Percentiles rank a stretch among this genome's conserved stretches.
These are phyloP conservation scores for Saturnia japonica DNA, from an alignment of 2,888 invertebrate species.

Conservation along the genomic window DNA sequence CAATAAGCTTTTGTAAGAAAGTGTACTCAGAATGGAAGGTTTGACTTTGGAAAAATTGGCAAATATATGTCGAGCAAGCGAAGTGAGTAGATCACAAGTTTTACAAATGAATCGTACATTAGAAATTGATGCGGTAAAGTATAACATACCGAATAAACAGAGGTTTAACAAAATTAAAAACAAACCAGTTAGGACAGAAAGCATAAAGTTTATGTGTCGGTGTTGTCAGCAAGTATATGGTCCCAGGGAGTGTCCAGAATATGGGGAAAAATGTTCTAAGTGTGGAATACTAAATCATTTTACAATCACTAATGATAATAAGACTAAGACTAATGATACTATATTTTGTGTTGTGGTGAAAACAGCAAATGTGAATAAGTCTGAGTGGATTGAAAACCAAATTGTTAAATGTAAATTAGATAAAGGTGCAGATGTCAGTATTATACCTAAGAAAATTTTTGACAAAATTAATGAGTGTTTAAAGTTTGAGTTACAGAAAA, in stretches of 20 bases:
- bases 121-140: neutral
- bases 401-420: no score
- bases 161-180: no score
- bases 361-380: neutral
- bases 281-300: neutral
- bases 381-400: neutral
- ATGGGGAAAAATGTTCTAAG: neutral
- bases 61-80: neutral
- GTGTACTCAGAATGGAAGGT: neutral
- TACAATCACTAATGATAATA: neutral
- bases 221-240: neutral
- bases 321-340: neutral
- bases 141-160: no score
- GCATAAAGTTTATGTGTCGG: neutral
- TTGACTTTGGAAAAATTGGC: neutral
- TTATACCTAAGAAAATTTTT: conserved; percentile 22
- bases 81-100: neutral
- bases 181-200: no score
- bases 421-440: conserved; percentile 27
- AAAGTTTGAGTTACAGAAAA: neutral
- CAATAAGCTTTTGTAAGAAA: neutral
- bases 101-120: neutral
- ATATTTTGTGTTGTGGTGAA: neutral
- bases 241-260: neutral
- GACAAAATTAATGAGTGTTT: conserved; percentile 2